Percentiles rank a stretch among this genome's conserved stretches.
Conservation (phyloP, 2,797 vertebrate genomes). For the Gadopsis bispinosus region DNA sequence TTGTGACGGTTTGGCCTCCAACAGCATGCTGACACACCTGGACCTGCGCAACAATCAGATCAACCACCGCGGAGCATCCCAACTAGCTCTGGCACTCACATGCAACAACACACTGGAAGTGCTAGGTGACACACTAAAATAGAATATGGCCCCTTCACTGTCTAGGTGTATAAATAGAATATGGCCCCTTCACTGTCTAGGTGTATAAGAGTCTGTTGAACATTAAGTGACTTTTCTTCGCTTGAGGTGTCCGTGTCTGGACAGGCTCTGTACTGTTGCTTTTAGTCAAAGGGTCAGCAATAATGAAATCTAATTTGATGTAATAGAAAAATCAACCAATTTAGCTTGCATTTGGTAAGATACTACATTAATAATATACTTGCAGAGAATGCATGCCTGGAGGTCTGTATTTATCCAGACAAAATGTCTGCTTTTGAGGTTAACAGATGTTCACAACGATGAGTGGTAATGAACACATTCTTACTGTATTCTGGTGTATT, state of each 20-base stretch:
- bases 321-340: not conserved
- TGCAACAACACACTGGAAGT: conserved; percentile 86
- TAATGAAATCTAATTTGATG: not conserved
- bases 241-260: too few species aligned
- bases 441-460: not conserved
- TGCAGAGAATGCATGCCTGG: not conserved
- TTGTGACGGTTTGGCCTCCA: conserved; percentile 90
- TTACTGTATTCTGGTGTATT: not conserved
- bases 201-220: not conserved
- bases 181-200: not conserved
- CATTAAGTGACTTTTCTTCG: not conserved
- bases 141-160: not conserved
- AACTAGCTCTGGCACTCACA: conserved; percentile 89
- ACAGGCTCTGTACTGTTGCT: not conserved
- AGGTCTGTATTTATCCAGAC: not conserved
- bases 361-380: not conserved
- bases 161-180: not conserved
- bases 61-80: conserved; percentile 90
- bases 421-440: not conserved
- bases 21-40: conserved; percentile 82
- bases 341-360: not conserved
- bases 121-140: conserved; percentile 84
- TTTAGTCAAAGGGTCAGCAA: not conserved
- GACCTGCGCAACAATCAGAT: conserved; percentile 98
- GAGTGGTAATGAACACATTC: not conserved